Evolutionary conservation across 2,113 vertebrate species (phyloP), one percentile per base, ranked within the genome.

Genomic region (Corydoras maculifer): DNA sequence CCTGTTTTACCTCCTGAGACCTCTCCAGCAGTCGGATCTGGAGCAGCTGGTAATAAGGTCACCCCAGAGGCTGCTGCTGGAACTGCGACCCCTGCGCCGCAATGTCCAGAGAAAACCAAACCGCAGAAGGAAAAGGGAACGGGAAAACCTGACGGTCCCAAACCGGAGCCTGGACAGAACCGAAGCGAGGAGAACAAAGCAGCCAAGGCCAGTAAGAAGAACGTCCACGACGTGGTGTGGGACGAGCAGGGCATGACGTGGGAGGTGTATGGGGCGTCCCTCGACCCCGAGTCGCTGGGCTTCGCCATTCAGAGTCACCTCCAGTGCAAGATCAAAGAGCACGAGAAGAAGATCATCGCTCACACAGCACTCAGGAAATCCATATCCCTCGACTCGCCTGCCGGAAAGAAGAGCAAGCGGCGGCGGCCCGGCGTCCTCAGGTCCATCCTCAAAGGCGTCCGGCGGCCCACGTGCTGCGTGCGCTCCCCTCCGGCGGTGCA

Each of bases 201-300:
- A 0, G 69, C 29, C 32, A 84, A 91, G 77, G 87, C 91, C 49
- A 91, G 87, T 67, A 84, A 72, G 57, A 96, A 94, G 75, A 86
- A 87, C 0, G 73, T 98, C 69, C 88, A 94, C 2, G 96, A 99
- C 25, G 97, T 99, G 0, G 85, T 95, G 55, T 99, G 97, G 97
- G 97, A 99, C 0, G 97, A 99, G 69, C 95, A 99, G 76, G 97
- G 97, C 65, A 99, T 99, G 97, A 99, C 97, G 0, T 99, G 97
- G 97, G 97, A 99, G 78, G 96, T 99, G 59, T 99, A 99, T 0
- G 97, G 97, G 0, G 97, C 97, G 0, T 94, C 95, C 0, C 86
- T 98, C 0, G 97, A 99, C 82, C 94, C 93, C 0, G 97, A 99
- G 76, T 97, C 93, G 0, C 86, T 99, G 35, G 97, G 97, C 10